Base-by-base conservation (phyloP, 2,797 vertebrate genomes). In the Spondyliosoma cantharus region DNA sequence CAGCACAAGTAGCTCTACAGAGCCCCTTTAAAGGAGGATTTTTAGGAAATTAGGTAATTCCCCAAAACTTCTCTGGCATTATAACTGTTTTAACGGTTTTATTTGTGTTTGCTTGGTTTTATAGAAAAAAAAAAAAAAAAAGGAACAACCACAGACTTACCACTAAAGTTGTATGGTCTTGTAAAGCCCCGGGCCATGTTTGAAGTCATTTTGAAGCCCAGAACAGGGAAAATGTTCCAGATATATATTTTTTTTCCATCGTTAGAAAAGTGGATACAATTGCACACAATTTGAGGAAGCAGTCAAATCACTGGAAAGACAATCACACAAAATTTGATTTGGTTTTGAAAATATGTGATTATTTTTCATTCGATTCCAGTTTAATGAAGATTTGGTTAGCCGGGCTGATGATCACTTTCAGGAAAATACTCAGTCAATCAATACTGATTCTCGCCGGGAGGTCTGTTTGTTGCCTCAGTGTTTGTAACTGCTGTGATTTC, bases 341-440 rank as follows among this genome's bases (percentile, higher is more conserved):
- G 67, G n/a, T 72, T 29, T 13, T 20, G 68, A 61, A 67, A 74
- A 68, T 25, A 57, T 53, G 81, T 74, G 17, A 48, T 42, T 60
- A 54, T 80, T 49, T 46, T 59, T 54, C 2, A 71, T 82, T 72
- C 61, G 46, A 86, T 88, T 82, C 63, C 48, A 61, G 12, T 76
- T 60, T 52, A 76, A 66, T 72, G 15, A 71, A 57, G 27, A 71
- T 46, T 17, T 14, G n/a, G 17, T 67, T 63, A 52, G 25, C 17
- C 53, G 46, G 66, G 69, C 49, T 46, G 70, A 71, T 24, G 68
- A 88, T 70, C 60, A 19, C 42, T 59, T 85, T 74, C 54, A 43
- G 78, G 61, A 72, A 82, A 59, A 16, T 3, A 8, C 20, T 70
- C 37, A 8, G 20, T n/a, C 48, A 5, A 4, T 89, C 81, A 56